phyloP scores from a whole-genome alignment of 2,888 invertebrate species.

The Amblyjoppa fuscipennis region DNA sequence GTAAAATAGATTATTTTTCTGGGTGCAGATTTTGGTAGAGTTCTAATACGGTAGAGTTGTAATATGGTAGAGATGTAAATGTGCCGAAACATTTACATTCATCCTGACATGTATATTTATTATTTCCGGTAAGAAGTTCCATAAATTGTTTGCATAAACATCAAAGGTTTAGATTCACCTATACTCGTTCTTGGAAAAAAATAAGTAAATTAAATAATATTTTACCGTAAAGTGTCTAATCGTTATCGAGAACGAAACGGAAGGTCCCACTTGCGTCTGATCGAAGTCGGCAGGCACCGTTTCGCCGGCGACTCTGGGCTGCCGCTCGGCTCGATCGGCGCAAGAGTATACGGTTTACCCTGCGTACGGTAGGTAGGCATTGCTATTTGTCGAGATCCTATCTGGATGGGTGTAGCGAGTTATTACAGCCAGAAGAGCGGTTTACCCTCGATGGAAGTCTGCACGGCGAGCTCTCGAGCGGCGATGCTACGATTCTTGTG shows the following conservation, averaged over 20 bases:
- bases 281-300: background rate
- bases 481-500: conserved; percentile 44
- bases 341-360: conserved; percentile 40
- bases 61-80: too few relatives aligned
- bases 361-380: conserved; percentile 77
- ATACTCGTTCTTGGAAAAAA: background rate
- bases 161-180: too few relatives aligned
- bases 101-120: too few relatives aligned
- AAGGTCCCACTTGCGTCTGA: background rate
- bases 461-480: background rate
- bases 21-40: too few relatives aligned
- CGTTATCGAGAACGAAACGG: background rate
- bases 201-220: background rate
- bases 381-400: conserved; percentile 83
- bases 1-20: too few relatives aligned
- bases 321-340: background rate
- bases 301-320: conserved; percentile 35
- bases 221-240: background rate
- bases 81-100: too few relatives aligned
- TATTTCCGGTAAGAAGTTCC: too few relatives aligned
- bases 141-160: too few relatives aligned
- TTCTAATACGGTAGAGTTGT: too few relatives aligned
- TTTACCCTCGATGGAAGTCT: conserved; percentile 52
- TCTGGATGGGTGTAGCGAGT: conserved; percentile 82
- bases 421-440: conserved; percentile 79